phyloP scores from a whole-genome alignment of 1,140 invertebrate species.

The Harlomillsia oculata region DNA sequence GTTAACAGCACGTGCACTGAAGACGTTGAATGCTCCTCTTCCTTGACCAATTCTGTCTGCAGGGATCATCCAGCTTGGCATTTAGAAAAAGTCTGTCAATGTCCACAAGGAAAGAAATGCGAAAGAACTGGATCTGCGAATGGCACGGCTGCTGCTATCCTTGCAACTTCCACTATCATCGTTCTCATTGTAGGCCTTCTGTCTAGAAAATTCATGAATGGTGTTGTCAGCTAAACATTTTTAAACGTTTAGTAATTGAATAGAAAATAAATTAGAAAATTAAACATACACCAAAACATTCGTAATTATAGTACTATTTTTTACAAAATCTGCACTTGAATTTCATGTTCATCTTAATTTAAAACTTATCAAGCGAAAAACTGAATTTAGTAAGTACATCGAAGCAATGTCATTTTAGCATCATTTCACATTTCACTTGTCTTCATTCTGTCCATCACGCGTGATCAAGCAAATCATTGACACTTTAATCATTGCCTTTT shows the following conservation, averaged over 20 bases:
- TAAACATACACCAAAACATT: conserved; percentile 2
- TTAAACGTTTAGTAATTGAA: not conserved
- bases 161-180: not conserved
- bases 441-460: no score
- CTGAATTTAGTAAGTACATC: no score
- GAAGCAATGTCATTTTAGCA: no score
- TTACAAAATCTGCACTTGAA: no score
- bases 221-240: not conserved
- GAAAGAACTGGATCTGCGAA: not conserved
- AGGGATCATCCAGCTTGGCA: not conserved
- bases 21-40: not conserved
- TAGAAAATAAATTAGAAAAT: not conserved
- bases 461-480: no score
- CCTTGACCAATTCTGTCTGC: conserved; percentile 6
- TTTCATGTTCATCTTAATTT: no score
- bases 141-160: not conserved
- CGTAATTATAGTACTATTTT: no score
- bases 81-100: conserved; percentile 4
- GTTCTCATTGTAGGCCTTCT: not conserved
- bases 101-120: conserved; percentile 7
- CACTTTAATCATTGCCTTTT: no score
- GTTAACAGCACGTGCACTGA: conserved; percentile 1
- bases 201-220: not conserved
- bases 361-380: no score
- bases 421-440: no score